Evolutionary conservation across 2,113 vertebrate genomes (phyloP).

Genomic region (Pygoscelis adeliae): DNA sequence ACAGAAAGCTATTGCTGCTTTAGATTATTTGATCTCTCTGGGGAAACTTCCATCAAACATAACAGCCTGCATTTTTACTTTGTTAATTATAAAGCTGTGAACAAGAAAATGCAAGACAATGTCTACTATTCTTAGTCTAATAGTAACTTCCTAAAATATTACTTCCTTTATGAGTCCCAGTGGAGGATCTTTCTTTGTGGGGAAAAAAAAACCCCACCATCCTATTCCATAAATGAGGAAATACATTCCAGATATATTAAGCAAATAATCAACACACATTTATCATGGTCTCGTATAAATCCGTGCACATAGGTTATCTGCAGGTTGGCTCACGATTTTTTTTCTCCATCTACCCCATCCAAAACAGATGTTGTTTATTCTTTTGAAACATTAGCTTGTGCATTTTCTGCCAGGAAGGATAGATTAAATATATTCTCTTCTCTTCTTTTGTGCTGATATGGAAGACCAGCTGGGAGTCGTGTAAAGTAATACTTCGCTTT

Average conservation of each 20-base stretch:
- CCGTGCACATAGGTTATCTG: not conserved
- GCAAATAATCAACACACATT: not conserved
- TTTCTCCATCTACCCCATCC: not conserved
- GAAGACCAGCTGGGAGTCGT: not conserved
- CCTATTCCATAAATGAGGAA: not conserved
- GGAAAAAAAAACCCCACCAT: not conserved
- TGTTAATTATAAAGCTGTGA: conserved; percentile 65
- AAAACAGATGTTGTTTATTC: not conserved
- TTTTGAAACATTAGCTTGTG: not conserved
- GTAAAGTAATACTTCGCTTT: not conserved
- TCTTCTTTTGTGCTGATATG: not conserved
- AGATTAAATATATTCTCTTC: not conserved
- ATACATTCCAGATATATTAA: not conserved
- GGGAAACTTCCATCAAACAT: conserved; percentile 48
- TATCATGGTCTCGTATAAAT: not conserved
- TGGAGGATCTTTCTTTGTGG: not conserved
- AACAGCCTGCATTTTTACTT: conserved; percentile 58
- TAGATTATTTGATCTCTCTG: conserved; percentile 50
- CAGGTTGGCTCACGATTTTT: not conserved
- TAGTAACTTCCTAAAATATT: conserved; percentile 50
- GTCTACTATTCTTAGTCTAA: conserved; percentile 42
- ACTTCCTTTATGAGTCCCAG: conserved; percentile 36
- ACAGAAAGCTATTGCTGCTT: conserved; percentile 35
- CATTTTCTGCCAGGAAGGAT: not conserved
- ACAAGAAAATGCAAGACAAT: conserved; percentile 52